Evolutionary conservation across 2,888 invertebrate genomes (phyloP).

Genomic region (Empis livida): DNA sequence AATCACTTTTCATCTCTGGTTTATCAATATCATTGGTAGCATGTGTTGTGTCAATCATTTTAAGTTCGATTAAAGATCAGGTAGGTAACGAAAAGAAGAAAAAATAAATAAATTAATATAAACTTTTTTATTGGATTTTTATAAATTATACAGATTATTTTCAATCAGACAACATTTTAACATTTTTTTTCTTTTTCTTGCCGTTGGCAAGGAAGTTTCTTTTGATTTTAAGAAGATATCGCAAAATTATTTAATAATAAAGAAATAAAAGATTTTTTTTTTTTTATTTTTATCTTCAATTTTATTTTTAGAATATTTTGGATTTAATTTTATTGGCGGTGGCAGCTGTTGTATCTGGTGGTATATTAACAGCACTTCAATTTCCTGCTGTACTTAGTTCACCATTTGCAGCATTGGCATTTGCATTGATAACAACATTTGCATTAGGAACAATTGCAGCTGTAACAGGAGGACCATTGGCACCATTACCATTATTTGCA

Average conservation of each 20-base stretch:
- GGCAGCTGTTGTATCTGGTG: conserved; percentile 29
- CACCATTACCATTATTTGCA: conserved; percentile 53
- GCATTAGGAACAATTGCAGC: conserved; percentile 33
- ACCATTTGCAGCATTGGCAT: conserved; percentile 32
- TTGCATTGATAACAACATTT: conserved; percentile 33
- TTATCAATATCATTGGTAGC: conserved; percentile 30
- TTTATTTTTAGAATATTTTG: conserved; percentile 20
- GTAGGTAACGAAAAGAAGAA: conserved; percentile 20
- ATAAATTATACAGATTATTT: neutral
- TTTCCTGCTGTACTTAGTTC: conserved; percentile 35
- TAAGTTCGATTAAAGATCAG: conserved; percentile 27
- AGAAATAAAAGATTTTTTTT: neutral
- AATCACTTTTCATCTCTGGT: conserved; percentile 35
- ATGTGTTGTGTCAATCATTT: conserved; percentile 31
- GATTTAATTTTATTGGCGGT: conserved; percentile 25
- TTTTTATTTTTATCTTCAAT: conserved; percentile 3
- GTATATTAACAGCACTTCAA: conserved; percentile 32
- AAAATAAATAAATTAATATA: neutral
- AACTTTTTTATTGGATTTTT: neutral
- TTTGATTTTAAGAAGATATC: too few species aligned
- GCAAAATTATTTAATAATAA: conserved; percentile 6
- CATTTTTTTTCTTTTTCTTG: too few species aligned
- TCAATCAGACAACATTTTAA: too few species aligned
- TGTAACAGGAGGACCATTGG: conserved; percentile 30
- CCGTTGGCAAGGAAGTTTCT: too few species aligned